Percentiles rank a stretch among this genome's conserved stretches.
These are phyloP conservation scores for Cydia amplana DNA, from an alignment of 1,140 invertebrate genomes.

Conservation along the genomic window DNA sequence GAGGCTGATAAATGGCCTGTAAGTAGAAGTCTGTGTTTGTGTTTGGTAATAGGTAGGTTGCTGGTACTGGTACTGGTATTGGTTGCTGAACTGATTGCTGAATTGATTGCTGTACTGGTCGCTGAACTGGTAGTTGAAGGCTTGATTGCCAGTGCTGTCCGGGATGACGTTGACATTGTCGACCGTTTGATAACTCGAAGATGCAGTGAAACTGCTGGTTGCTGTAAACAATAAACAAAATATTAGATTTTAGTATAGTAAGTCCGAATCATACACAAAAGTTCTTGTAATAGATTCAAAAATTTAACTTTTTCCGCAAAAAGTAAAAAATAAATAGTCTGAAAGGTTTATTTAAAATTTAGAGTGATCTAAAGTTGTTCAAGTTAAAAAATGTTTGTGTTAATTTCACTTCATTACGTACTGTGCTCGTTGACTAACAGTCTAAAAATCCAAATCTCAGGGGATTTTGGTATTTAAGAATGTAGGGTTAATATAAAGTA, in stretches of 20 bases:
- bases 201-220: conserved; percentile 56
- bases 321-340: no score
- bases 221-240: conserved; percentile 59
- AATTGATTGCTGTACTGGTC: conserved; percentile 65
- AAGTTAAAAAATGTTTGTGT: no score
- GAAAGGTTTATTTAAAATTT: no score
- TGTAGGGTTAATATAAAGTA: background rate
- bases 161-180: conserved; percentile 70
- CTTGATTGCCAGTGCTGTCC: conserved; percentile 65
- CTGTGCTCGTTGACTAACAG: no score
- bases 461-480: background rate
- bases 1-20: conserved; percentile 67
- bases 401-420: no score
- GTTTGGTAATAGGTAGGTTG: conserved; percentile 60
- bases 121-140: conserved; percentile 64
- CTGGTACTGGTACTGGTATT: conserved; percentile 61
- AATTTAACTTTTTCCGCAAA: no score
- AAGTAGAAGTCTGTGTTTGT: conserved; percentile 52
- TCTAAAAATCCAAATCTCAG: no score
- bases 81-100: conserved; percentile 58
- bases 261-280: background rate
- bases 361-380: no score
- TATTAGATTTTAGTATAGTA: conserved; percentile 20
- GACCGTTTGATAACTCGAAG: conserved; percentile 62
- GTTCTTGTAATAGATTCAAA: no score